Base-by-base conservation (phyloP, 2,888 invertebrate species). In the Drosophila pseudotakahashii region DNA sequence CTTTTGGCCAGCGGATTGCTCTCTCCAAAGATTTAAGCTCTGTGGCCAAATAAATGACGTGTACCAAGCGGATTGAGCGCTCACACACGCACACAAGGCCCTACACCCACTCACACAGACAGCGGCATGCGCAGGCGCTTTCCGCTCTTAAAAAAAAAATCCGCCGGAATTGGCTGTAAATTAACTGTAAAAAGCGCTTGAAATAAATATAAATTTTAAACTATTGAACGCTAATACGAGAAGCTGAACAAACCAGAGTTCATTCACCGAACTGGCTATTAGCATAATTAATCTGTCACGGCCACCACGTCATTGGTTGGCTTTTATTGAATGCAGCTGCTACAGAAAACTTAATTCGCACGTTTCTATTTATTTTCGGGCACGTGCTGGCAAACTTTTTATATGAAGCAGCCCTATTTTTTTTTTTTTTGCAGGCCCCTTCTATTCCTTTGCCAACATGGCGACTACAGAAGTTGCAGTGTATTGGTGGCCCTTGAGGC, bases 1-100 rank as follows among this genome's bases (percentile, higher is more conserved):
- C 87, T 73, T 87, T 57, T 52, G 26, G 11, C 58, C 19, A 45
- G 32, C 30, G 13, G 11, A 13, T 13, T 34, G 11, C 34, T 11
- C 34, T 34, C 34, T 34, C 34, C 34, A 11, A 34, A 34, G 11
- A 11, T 11, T 11, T 5, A 34, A 34, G 34, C 34, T 34, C 34
- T 34, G 11, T 11, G 34, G 62, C 57, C 16, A 23, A 37, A 76
- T 47, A 68, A 73, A 71, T 84, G 89, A 84, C 84, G 84, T 84
- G 84, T 87, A 89, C 85, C 60, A 80, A 74, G 67, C 78, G 51
- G 86, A 86, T 88, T 83, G 88, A 82, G 55, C 53, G 73, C 55
- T 55, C 32, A 19, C 52, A n/a, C 26, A 42, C 26, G 32, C 16
- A 47, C 16, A 47, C 23, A 23, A 11, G 11, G n/a, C 26, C 47